Percentiles rank a stretch among this genome's conserved stretches.
These are phyloP conservation scores for Oncorhynchus masou DNA, from an alignment of 2,113 vertebrate species.

Conservation along the genomic window DNA sequence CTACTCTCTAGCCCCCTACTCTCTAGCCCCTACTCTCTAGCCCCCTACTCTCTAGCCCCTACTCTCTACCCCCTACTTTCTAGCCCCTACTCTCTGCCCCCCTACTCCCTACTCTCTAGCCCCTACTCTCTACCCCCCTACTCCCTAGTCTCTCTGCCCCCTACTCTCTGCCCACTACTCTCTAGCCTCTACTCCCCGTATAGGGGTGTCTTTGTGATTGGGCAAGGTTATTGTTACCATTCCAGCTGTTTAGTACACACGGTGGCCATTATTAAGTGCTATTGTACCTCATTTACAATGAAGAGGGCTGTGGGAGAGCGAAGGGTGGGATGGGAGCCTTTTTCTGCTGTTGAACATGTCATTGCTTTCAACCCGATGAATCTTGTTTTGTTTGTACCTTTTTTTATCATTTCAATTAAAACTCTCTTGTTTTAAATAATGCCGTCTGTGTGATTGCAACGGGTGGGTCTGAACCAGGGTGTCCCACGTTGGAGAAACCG, in stretches of 20 bases:
- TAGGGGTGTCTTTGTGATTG: neutral
- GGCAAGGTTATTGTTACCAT: conserved; percentile 46
- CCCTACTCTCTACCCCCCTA: no score
- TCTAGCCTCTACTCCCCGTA: no score
- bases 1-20: no score
- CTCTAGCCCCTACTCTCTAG: no score
- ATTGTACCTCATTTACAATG: conserved; percentile 37
- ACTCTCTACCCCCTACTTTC: no score
- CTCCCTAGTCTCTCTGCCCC: no score
- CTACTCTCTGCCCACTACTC: no score
- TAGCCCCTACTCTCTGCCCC: no score
- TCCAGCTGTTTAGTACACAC: conserved; percentile 40
- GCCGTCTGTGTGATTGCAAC: neutral
- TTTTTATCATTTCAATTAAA: conserved; percentile 61
- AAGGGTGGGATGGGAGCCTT: conserved; percentile 2
- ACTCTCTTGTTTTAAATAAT: conserved; percentile 24
- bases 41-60: no score
- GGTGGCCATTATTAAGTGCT: conserved; percentile 19
- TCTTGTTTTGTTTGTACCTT: conserved; percentile 31
- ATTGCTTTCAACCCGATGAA: conserved; percentile 20
- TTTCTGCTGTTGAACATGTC: conserved; percentile 15
- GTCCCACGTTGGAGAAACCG: no score
- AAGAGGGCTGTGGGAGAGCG: neutral
- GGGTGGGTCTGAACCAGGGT: no score
- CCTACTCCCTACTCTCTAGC: no score